Evolutionary conservation across 2,888 invertebrate species (phyloP).

Genomic region (Drymonia ruficornis): DNA sequence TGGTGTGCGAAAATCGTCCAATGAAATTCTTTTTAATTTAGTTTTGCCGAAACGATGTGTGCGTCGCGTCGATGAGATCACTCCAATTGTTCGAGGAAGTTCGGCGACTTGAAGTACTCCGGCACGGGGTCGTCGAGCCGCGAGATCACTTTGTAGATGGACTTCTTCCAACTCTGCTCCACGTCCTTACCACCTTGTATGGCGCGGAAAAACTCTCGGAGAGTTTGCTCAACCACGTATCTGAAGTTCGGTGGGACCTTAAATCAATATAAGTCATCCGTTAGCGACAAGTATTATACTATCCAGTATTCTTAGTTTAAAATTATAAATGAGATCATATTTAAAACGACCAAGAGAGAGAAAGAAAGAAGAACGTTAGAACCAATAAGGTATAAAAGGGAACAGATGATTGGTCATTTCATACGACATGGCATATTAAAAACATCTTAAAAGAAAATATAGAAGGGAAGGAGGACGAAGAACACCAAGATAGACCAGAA

Average conservation of each 20-base stretch:
- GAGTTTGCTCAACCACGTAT: slow-evolving; percentile 98
- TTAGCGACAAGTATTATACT: neutral
- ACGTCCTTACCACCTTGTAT: slow-evolving; percentile 98
- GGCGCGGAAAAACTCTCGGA: slow-evolving; percentile 99
- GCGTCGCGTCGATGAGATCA: slow-evolving; percentile 79
- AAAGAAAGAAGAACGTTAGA: no score
- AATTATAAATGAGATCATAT: no score
- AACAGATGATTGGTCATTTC: no score
- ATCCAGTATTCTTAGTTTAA: no score
- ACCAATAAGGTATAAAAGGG: no score
- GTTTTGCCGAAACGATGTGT: slow-evolving; percentile 67
- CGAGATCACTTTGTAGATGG: slow-evolving; percentile 99
- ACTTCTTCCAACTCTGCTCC: slow-evolving; percentile 99
- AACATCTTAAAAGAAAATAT: no score
- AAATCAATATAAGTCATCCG: slow-evolving; percentile 32
- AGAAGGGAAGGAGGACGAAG: no score
- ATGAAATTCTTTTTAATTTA: slow-evolving; percentile 60
- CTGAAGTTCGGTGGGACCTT: slow-evolving; percentile 99
- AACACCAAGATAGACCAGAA: no score
- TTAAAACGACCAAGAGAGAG: no score
- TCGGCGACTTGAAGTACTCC: slow-evolving; percentile 99
- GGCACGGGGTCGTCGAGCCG: slow-evolving; percentile 99
- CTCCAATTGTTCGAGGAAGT: slow-evolving; percentile 99
- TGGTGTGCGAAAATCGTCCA: slow-evolving; percentile 84
- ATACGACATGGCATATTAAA: no score